Percentiles rank a stretch among this genome's conserved stretches.
These are phyloP conservation scores for Archivesica marissinica DNA, from an alignment of 1,140 invertebrate genomes.

Conservation along the genomic window DNA sequence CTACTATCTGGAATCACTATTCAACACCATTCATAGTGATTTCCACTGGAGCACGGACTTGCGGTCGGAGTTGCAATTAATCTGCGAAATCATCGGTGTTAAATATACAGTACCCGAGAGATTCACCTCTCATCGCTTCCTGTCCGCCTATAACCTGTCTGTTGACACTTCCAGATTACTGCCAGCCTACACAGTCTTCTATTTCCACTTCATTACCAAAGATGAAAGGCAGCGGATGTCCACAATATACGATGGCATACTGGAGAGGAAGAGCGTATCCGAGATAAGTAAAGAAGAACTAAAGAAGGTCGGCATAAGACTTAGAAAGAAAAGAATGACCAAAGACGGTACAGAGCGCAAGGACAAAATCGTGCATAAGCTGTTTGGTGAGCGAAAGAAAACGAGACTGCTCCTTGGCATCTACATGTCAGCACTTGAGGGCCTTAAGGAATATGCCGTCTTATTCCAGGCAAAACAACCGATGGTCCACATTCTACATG, in stretches of 20 bases:
- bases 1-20: conserved; percentile 45
- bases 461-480: conserved; percentile 57
- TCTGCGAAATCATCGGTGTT: conserved; percentile 63
- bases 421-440: conserved; percentile 12
- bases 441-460: conserved; percentile 46
- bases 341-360: conserved; percentile 47
- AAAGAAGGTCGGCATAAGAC: not conserved
- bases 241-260: not conserved
- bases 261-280: not conserved
- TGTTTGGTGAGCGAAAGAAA: not conserved
- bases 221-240: not conserved
- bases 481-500: conserved; percentile 50
- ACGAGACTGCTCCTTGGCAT: conserved; percentile 18
- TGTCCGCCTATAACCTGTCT: conserved; percentile 64
- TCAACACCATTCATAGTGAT: conserved; percentile 60
- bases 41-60: conserved; percentile 66
- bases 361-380: conserved; percentile 39
- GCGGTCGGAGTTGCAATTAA: conserved; percentile 22
- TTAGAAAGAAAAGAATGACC: conserved; percentile 47
- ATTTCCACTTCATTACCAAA: conserved; percentile 49
- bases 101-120: conserved; percentile 62
- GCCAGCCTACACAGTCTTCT: conserved; percentile 54
- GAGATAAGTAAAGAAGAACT: not conserved
- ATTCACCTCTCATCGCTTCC: conserved; percentile 64
- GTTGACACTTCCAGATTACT: conserved; percentile 51